These are phyloP conservation scores for Nematopogon swammerdamellus DNA, from an alignment of 2,888 invertebrate genomes.

Conservation along the genomic window DNA sequence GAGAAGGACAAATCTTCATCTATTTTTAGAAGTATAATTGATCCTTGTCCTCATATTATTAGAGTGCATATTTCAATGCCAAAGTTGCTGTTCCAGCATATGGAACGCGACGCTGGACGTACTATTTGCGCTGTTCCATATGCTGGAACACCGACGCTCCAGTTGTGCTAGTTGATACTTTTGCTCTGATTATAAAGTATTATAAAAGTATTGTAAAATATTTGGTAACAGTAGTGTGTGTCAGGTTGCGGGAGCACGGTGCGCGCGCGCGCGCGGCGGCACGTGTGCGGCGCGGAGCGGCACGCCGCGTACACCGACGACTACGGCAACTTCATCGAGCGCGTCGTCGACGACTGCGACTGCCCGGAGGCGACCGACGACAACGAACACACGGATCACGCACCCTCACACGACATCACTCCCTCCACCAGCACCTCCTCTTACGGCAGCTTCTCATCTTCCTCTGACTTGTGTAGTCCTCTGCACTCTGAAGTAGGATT, in stretches of 20 bases:
- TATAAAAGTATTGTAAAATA: too few relatives aligned
- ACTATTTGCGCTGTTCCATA: too few relatives aligned
- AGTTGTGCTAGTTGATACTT: too few relatives aligned
- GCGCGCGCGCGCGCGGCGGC: slow-evolving; percentile 35
- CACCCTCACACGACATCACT: background rate
- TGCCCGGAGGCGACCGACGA: slow-evolving; percentile 22
- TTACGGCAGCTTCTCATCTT: slow-evolving; percentile 6
- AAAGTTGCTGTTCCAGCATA: too few relatives aligned
- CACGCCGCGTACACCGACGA: slow-evolving; percentile 50
- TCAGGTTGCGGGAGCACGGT: slow-evolving; percentile 27
- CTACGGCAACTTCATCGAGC: slow-evolving; percentile 51
- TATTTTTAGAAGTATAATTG: too few relatives aligned
- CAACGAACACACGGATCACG: background rate
- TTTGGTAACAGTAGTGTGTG: too few relatives aligned
- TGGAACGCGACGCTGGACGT: too few relatives aligned
- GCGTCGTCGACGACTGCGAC: slow-evolving; percentile 41
- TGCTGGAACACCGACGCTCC: too few relatives aligned
- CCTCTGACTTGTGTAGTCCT: slow-evolving; percentile 8
- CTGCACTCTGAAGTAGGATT: slow-evolving; percentile 7
- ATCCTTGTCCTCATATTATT: too few relatives aligned
- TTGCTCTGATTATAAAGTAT: too few relatives aligned
- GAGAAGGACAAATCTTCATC: too few relatives aligned
- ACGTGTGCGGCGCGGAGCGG: slow-evolving; percentile 37
- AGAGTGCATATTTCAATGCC: too few relatives aligned
- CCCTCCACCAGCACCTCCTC: background rate